These are phyloP conservation scores for Crotalus horridus DNA, from an alignment of 2,113 vertebrate genomes.

Conservation along the genomic window DNA sequence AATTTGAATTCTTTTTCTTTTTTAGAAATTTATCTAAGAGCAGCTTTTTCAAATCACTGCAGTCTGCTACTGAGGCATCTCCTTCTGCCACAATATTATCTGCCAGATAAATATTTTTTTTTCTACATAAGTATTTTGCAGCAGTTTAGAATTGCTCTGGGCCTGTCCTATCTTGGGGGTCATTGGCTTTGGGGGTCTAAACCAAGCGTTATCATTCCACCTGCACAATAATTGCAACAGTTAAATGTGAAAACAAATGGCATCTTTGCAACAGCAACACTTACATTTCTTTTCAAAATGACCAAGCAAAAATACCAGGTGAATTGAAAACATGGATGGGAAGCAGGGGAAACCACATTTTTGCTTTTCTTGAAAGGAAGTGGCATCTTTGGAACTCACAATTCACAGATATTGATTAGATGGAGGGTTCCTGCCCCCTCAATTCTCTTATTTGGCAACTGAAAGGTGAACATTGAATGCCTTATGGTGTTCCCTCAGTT, in stretches of 20 bases:
- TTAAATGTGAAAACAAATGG: neutral
- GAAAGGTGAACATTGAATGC: neutral
- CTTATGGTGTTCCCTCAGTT: neutral
- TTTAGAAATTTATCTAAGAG: neutral
- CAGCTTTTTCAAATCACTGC: neutral
- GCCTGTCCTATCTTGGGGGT: neutral
- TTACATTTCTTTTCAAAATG: neutral
- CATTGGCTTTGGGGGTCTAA: neutral
- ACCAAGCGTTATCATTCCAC: neutral
- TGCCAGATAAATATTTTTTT: neutral
- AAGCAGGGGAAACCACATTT: neutral
- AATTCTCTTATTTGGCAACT: neutral
- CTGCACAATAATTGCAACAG: neutral
- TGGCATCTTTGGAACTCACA: neutral
- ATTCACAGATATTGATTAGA: neutral
- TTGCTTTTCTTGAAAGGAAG: neutral
- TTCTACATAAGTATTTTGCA: neutral
- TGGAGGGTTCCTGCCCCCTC: neutral
- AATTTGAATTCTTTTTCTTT: constrained; percentile 6
- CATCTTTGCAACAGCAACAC: neutral
- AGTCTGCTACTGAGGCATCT: neutral
- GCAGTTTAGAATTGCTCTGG: neutral
- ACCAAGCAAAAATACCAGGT: neutral
- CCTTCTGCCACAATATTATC: neutral
- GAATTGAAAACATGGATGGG: neutral